Evolutionary conservation across 2,113 vertebrate species (phyloP).

Genomic region (Nothoprocta perdicaria): DNA sequence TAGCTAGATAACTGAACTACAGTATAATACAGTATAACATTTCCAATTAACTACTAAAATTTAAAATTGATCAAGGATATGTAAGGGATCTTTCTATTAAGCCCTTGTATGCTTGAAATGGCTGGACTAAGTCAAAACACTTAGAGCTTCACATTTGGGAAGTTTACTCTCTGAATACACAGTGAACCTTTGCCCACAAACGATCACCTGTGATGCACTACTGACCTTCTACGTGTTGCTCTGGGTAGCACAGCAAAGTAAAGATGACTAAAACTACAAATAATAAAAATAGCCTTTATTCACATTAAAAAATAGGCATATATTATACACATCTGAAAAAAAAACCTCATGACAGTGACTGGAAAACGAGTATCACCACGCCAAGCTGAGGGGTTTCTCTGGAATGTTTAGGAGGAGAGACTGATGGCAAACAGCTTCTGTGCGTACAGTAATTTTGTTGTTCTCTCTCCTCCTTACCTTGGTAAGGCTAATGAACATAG

Average conservation of each 20-base stretch:
- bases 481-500: not conserved
- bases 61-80: not conserved
- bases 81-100: not conserved
- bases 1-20: not conserved
- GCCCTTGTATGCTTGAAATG: not conserved
- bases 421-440: not conserved
- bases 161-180: not conserved
- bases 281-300: conserved; percentile 63
- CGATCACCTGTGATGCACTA: not conserved
- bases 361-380: not conserved
- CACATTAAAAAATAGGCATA: conserved; percentile 6
- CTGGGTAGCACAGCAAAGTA: not conserved
- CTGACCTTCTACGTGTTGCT: not conserved
- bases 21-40: not conserved
- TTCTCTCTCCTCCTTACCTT: not conserved
- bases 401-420: not conserved
- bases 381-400: not conserved
- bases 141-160: not conserved
- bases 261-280: conserved; percentile 7
- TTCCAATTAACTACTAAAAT: not conserved
- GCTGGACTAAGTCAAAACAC: not conserved
- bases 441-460: not conserved
- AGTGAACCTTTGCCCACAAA: not conserved
- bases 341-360: not conserved
- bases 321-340: not conserved